Base-by-base conservation (phyloP, 92 coral and sea anemone species). In the Porites divaricata region DNA sequence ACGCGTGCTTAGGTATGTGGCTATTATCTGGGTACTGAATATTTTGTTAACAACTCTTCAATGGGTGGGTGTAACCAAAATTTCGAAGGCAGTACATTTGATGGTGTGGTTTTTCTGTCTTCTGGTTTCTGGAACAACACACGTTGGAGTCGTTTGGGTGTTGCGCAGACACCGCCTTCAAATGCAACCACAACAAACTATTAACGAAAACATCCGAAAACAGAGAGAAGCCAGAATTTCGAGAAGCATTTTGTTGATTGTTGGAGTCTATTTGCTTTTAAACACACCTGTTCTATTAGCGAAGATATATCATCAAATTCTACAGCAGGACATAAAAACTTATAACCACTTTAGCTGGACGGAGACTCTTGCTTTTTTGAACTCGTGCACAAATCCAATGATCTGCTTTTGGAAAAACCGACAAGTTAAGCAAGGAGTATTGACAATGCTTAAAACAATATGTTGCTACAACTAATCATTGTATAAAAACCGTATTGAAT, bases 351-450 rank as follows among this genome's bases (percentile, higher is more conserved):
- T 72, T 20, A 80, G 94, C 50, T 93, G 98, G 98, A 83, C 89
- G 4, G 98, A 93, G 16, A 86, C 94, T 20, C 53, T 93, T 12
- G 91, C 92, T 11, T 91, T 91, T 68, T 70, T 88, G 14, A 93
- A 91, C 68, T 92, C 98, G 16, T 71, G 86, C 56, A 63, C 90
- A 6, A 93, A 93, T 50, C 98, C 98, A 6, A 20, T 93, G 65
- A 78, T 91, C 7, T 93, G 92, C 63, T 91, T 81, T 62, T 89
- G 92, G 93, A 91, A 89, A 78, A 92, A 81, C 75, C 66, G 79
- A 50, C 84, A 86, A 13, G 86, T 92, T 54, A 85, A 88, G 2
- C 70, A 77, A 21, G 86, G 64, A 9, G 81, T 92, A 56, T 12
- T 65, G 13, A 54, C 81, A 12, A 76, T 87, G 11, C 58, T 81